phyloP scores from a whole-genome alignment of 2,888 invertebrate genomes.

The Anoncus sp. region DNA sequence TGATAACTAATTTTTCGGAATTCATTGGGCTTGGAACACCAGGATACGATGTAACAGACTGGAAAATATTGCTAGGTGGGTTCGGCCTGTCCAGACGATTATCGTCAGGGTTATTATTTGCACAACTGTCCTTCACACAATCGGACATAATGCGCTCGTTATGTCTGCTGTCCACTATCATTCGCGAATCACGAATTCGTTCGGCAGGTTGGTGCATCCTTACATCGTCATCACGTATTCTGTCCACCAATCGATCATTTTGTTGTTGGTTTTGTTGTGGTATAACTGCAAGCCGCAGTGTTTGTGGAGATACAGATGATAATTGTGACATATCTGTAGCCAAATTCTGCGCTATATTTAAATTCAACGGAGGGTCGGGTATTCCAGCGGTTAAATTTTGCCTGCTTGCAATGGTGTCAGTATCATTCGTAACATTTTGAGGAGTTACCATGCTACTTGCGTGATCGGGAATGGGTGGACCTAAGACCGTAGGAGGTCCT shows the following conservation, averaged over 20 bases:
- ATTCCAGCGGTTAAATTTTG: constrained; percentile 69
- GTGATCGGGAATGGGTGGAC: constrained; percentile 56
- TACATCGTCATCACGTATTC: constrained; percentile 68
- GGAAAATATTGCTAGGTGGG: constrained; percentile 75
- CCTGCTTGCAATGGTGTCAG: constrained; percentile 61
- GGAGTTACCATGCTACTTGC: constrained; percentile 26
- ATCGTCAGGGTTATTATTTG: constrained; percentile 67
- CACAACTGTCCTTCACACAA: constrained; percentile 59
- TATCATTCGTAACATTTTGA: constrained; percentile 65
- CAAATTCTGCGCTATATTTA: constrained; percentile 80
- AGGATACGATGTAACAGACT: constrained; percentile 78
- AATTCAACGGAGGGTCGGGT: constrained; percentile 76
- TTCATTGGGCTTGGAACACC: constrained; percentile 50
- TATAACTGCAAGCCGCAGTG: constrained; percentile 79
- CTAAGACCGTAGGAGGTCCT: constrained; percentile 58
- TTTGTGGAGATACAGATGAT: constrained; percentile 77
- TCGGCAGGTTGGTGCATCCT: constrained; percentile 59
- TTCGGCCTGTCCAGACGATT: constrained; percentile 71
- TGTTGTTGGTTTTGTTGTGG: constrained; percentile 67
- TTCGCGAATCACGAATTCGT: constrained; percentile 55
- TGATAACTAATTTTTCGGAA: constrained; percentile 70
- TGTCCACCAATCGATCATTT: constrained; percentile 73
- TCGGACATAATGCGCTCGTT: constrained; percentile 59
- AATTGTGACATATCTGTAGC: constrained; percentile 78
- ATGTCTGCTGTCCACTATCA: constrained; percentile 68